Evolutionary conservation across 2,888 invertebrate species (phyloP), one percentile per base, ranked within the genome.

Genomic region (Tipula vernalis): DNA sequence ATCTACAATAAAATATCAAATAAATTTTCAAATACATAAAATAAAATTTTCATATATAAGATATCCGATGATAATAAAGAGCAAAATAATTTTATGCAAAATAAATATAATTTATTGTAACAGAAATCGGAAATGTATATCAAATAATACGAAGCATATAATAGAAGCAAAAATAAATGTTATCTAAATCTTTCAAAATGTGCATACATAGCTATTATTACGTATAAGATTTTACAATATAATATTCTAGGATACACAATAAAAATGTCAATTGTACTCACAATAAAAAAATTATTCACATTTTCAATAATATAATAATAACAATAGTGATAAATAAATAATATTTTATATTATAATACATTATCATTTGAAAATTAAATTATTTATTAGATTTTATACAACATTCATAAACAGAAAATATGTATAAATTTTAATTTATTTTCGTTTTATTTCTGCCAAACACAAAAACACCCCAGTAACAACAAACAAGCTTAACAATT

Each of bases 71-170:
- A 47, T 47, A 47, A 47, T 47, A 28, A 28, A 28, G 28, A 28
- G 71, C 71, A 71, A 71, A 71, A 71, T 71, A 71, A 71, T 71
- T 71, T 71, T 71, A 71, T 71, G 71, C 71, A 28, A 71, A 28
- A 71, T 71, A 71, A 71, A 71, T 71, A 71, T 71, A 71, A 71
- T 71, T 71, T 71, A 71, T 71, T 71, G 71, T 71, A 71, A 71
- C 71, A 71, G 10, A 71, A 71, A 71, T 71, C 71, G 71, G 71
- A 71, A 71, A 71, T 71, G 71, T 71, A 71, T 71, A 71, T 71
- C 71, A 71, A 71, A 71, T 71, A 71, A 39, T 39, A 39, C 5
- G 5, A n/a, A 71, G 28, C 28, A 71, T 71, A 71, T 71, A 71
- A 71, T 71, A 10, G 28, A 28, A 71, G 71, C 71, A 71, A 71